Evolutionary conservation across 2,888 invertebrate genomes (phyloP).

Genomic region (Drosophila vallismaia): DNA sequence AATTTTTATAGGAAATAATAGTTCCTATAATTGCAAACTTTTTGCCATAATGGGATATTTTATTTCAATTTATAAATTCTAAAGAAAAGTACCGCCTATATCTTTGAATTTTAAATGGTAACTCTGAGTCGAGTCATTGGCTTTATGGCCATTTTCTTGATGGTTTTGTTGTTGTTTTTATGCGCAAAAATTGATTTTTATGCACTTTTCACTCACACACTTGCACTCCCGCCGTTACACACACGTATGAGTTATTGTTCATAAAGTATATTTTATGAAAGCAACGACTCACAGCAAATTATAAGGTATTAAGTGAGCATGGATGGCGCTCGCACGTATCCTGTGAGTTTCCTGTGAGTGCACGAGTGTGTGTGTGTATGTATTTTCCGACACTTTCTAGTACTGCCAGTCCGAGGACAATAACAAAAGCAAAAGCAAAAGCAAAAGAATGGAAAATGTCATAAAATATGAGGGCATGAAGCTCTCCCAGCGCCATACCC

Average conservation of each 20-base stretch:
- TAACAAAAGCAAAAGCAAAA: conserved; percentile 14
- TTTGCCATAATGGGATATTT: too few relatives aligned
- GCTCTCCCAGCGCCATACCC: conserved; percentile 14
- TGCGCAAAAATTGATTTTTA: conserved; percentile 77
- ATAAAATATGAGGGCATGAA: conserved; percentile 52
- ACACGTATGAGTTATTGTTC: conserved; percentile 75
- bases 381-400: conserved; percentile 48
- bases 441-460: conserved; percentile 48
- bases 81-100: too few relatives aligned
- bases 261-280: conserved; percentile 78
- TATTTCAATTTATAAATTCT: too few relatives aligned
- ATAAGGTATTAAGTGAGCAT: conserved; percentile 75
- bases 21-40: too few relatives aligned
- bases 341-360: conserved; percentile 20
- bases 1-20: too few relatives aligned
- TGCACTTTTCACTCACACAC: conserved; percentile 67
- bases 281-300: conserved; percentile 76
- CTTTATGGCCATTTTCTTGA: conserved; percentile 10
- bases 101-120: conserved; percentile 14
- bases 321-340: conserved; percentile 63
- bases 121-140: neutral
- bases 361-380: conserved; percentile 9
- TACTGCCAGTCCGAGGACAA: conserved; percentile 22
- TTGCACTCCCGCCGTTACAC: conserved; percentile 29
- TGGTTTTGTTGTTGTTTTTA: conserved; percentile 52